Evolutionary conservation across 2,113 vertebrate genomes (phyloP).

Genomic region (Argyrosomus japonicus): DNA sequence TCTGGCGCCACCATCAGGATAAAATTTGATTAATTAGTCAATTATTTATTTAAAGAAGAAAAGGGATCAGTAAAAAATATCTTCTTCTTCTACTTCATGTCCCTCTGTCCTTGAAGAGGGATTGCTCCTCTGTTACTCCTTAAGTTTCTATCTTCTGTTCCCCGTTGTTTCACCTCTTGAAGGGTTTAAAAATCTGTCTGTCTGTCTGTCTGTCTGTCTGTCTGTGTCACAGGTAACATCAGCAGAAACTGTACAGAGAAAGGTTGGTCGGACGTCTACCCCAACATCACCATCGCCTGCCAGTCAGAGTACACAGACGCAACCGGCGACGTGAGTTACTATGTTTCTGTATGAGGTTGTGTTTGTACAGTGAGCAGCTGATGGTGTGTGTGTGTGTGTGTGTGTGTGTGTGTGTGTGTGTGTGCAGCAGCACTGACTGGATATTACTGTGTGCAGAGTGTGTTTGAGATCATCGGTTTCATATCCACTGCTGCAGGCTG

Average conservation of each 20-base stretch:
- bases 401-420: too few species aligned
- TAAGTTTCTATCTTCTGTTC: too few species aligned
- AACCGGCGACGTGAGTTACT: constrained; percentile 65
- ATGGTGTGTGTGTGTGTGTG: background rate
- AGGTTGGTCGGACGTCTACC: constrained; percentile 78
- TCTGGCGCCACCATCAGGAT: too few species aligned
- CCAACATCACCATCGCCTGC: constrained; percentile 69
- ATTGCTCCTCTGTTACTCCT: too few species aligned
- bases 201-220: background rate
- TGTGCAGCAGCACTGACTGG: too few species aligned
- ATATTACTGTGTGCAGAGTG: background rate
- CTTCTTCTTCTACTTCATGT: too few species aligned
- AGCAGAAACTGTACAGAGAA: constrained; percentile 79
- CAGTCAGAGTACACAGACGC: constrained; percentile 52
- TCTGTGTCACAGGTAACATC: constrained; percentile 64
- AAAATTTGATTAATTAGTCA: too few species aligned
- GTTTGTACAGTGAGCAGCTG: background rate
- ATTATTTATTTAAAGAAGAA: too few species aligned
- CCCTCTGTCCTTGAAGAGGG: too few species aligned
- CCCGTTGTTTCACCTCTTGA: too few species aligned
- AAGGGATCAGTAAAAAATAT: too few species aligned
- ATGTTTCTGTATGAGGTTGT: background rate
- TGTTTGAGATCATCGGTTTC: background rate
- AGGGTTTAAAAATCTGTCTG: background rate
- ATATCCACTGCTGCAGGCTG: background rate